Base-by-base conservation (phyloP, 2,797 vertebrate species). In the Notoglanidium macrostoma region DNA sequence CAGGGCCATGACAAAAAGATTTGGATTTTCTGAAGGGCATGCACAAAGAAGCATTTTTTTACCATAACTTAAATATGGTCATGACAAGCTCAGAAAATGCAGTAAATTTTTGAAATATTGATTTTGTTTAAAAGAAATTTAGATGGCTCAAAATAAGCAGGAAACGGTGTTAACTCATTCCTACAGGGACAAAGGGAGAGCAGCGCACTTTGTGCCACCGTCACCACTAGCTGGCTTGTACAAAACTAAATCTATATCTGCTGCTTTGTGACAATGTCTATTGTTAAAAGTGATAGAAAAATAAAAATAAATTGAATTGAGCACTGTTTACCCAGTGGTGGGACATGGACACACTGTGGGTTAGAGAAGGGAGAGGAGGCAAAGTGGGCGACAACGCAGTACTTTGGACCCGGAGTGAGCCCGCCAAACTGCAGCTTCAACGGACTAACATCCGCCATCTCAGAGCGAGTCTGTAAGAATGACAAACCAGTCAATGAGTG, bases 311-410 rank as follows among this genome's bases (percentile, higher is more conserved):
- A 54, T 2, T 67, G 35, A 63, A 59, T 3, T 17, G 14, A 70
- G 70, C 40, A 44, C 40, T 29, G 29, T 35, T 83, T 77, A 88
- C 87, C 35, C 11, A 12, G 21, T 19, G 11, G 83, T 85, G 89
- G 85, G 0, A 92, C 91, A 55, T 91, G 19, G 6, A 95, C 78
- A 83, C 95, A 95, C 88, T 91, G 88, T 40, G 88, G 90, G 78
- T 92, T 89, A 17, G 94, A 94, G 0, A 85, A 82, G n/a, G 81
- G 86, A n/a, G 90, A 90, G 82, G 92, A 91, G 49, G 89, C 95
- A 92, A 95, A 95, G 89, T 92, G 94, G 70, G 95, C 95, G 83
- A 92, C 92, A 0, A 83, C 93, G 0, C 95, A 96, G 89, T 95
- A 95, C 87, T 89, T 92, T 84, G 92, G 91, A 87, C 94, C 95